phyloP scores from a whole-genome alignment of 2,888 invertebrate species.

The Drosophila pullipes region DNA sequence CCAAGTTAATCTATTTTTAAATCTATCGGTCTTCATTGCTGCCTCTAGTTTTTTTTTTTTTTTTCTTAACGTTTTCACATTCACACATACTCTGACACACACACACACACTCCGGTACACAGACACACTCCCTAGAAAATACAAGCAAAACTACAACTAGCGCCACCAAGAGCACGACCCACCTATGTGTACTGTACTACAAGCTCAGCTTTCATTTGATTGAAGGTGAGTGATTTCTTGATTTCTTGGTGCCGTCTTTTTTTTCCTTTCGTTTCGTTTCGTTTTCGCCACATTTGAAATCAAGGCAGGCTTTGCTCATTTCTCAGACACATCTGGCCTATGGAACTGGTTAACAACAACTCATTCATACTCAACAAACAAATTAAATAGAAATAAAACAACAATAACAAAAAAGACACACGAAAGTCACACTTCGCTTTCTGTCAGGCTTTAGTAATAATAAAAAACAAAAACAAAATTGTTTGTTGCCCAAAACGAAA shows the following conservation, averaged over 20 bases:
- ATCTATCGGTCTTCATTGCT: slow-evolving; percentile 5
- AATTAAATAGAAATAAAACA: slow-evolving; percentile 2
- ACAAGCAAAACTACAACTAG: slow-evolving; percentile 29
- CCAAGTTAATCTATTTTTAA: slow-evolving; percentile 8
- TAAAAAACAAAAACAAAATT: neutral
- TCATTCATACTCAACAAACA: slow-evolving; percentile 14
- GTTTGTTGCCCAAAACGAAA: neutral
- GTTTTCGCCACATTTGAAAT: slow-evolving; percentile 27
- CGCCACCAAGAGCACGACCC: slow-evolving; percentile 40
- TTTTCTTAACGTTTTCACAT: slow-evolving; percentile 8
- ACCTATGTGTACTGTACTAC: slow-evolving; percentile 26
- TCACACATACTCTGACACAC: neutral
- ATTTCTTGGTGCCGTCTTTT: slow-evolving; percentile 44
- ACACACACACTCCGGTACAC: neutral
- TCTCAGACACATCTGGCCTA: slow-evolving; percentile 1
- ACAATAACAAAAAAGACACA: neutral
- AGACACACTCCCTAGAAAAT: slow-evolving; percentile 33
- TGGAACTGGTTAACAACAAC: slow-evolving; percentile 31
- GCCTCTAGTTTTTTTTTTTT: slow-evolving; percentile 1
- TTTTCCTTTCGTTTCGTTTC: slow-evolving; percentile 10
- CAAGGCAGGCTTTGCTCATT: slow-evolving; percentile 47
- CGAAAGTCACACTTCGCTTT: slow-evolving; percentile 31
- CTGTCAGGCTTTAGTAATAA: slow-evolving; percentile 12
- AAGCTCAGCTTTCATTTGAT: slow-evolving; percentile 52
- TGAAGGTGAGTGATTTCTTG: slow-evolving; percentile 53